Conservation (phyloP, 2,797 vertebrate genomes). For the Peromyscus melanophrys region DNA sequence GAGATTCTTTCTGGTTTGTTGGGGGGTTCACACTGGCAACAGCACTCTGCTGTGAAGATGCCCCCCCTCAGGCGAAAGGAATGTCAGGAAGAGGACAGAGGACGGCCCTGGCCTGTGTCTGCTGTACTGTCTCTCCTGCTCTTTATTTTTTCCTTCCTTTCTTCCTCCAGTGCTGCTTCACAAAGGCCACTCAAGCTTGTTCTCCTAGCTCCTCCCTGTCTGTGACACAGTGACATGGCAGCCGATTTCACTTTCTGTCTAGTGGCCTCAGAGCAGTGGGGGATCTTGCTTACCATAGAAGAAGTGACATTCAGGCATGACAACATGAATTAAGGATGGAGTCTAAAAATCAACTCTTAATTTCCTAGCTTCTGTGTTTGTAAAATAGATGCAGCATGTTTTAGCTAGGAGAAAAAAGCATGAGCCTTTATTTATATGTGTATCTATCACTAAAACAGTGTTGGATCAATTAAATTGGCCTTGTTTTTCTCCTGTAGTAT, state of each 20-base stretch:
- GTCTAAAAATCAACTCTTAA: conserved; percentile 78
- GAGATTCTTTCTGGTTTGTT: conserved; percentile 85
- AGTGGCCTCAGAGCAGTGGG: conserved; percentile 73
- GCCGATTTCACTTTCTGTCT: conserved; percentile 60
- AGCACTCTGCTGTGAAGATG: conserved; percentile 81
- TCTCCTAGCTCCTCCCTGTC: conserved; percentile 37
- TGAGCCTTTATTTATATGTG: conserved; percentile 16
- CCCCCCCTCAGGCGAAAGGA: conserved; percentile 76
- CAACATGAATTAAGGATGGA: conserved; percentile 72
- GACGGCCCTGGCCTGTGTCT: conserved; percentile 61
- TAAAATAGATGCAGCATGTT: conserved; percentile 65
- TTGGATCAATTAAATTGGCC: conserved; percentile 64
- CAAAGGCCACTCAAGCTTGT: conserved; percentile 58
- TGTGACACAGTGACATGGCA: conserved; percentile 50
- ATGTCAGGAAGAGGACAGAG: conserved; percentile 37
- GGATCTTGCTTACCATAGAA: conserved; percentile 65
- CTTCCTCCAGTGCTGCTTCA: conserved; percentile 73
- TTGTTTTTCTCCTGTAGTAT: conserved; percentile 66
- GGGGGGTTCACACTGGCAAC: conserved; percentile 84
- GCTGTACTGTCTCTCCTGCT: conserved; percentile 70
- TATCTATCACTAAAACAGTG: background rate
- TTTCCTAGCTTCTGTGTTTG: conserved; percentile 60
- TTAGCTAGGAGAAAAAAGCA: background rate
- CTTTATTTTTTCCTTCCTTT: conserved; percentile 37
- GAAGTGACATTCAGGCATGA: conserved; percentile 71